phyloP scores from a whole-genome alignment of 2,113 vertebrate species.

The Ammodytes marinus region DNA sequence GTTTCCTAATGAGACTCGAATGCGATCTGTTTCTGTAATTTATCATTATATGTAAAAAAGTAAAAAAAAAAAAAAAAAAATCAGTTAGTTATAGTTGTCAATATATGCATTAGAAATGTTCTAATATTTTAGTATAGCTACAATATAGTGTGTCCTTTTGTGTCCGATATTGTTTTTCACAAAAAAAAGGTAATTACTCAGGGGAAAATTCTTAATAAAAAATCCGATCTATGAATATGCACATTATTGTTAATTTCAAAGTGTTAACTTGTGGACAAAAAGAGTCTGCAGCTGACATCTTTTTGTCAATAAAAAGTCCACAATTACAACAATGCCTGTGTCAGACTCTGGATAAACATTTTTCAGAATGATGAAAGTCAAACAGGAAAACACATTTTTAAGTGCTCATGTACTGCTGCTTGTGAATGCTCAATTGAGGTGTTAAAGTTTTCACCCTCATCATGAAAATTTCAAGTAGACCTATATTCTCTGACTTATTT shows the following conservation, averaged over 20 bases:
- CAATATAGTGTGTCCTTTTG: not conserved
- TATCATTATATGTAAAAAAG: no score
- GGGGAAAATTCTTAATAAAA: no score
- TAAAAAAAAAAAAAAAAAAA: no score
- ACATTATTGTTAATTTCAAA: no score
- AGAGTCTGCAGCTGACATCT: no score
- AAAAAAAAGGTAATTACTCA: no score
- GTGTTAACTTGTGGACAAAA: no score
- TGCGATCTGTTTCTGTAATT: no score
- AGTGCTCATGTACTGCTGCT: not conserved
- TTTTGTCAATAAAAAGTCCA: no score
- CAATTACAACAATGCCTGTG: no score
- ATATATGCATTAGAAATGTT: not conserved
- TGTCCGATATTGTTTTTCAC: no score
- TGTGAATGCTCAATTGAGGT: not conserved
- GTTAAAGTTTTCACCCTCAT: not conserved
- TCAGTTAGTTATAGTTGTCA: not conserved
- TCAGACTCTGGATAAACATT: not conserved
- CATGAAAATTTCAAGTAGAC: not conserved
- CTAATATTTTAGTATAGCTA: not conserved
- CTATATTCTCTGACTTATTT: constrained; percentile 13
- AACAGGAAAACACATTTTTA: not conserved
- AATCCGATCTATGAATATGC: no score
- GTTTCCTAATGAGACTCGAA: not conserved
- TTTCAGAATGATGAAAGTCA: not conserved